These are phyloP conservation scores for Vultur gryphus DNA, from an alignment of 2,797 vertebrate species.

Conservation along the genomic window DNA sequence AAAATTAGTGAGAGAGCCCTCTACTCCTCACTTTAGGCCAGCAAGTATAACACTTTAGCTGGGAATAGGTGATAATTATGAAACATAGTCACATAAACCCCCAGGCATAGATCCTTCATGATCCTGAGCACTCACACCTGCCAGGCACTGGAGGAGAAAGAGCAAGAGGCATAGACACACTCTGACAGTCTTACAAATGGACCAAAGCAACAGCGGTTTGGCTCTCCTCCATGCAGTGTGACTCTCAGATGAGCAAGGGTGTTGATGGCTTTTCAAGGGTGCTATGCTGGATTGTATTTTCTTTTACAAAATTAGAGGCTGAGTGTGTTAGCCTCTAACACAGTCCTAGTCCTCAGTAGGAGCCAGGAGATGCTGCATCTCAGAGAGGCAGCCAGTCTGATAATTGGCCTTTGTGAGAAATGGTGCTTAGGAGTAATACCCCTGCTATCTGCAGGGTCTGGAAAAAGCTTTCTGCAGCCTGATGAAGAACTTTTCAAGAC, in stretches of 20 bases:
- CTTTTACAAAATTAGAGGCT: neutral
- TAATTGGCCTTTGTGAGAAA: neutral
- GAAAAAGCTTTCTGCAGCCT: neutral
- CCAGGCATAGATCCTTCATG: neutral
- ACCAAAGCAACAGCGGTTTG: neutral
- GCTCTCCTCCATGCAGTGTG: neutral
- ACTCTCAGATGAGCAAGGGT: neutral
- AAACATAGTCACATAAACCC: neutral
- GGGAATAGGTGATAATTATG: neutral
- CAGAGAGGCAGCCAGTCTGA: neutral
- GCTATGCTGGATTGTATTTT: neutral
- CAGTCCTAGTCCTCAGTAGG: neutral
- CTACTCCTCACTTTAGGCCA: neutral
- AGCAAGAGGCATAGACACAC: neutral
- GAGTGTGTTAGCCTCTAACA: neutral
- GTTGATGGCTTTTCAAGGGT: neutral
- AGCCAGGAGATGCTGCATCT: neutral
- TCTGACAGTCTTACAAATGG: neutral
- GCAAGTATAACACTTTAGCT: neutral
- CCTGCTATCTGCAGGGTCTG: neutral
- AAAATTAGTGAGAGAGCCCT: slow-evolving; percentile 36
- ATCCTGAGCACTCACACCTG: neutral
- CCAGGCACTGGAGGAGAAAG: neutral
- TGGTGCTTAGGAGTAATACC: neutral
- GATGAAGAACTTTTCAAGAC: neutral